Evolutionary conservation across 2,113 vertebrate genomes (phyloP).

Genomic region (Entomyzon cyanotis): DNA sequence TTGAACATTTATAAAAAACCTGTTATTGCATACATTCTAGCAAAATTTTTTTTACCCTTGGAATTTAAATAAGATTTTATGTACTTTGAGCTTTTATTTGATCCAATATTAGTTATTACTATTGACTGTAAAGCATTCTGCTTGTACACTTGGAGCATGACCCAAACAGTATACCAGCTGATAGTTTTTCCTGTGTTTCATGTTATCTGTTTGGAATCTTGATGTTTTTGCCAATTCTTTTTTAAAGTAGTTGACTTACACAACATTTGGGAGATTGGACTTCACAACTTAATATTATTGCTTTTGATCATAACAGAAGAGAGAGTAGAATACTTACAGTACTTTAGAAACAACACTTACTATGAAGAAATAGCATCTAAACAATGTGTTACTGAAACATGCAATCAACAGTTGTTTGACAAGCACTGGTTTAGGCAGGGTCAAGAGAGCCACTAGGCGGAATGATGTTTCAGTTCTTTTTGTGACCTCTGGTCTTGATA

Average conservation of each 20-base stretch:
- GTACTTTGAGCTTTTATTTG: background rate
- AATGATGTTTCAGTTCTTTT: background rate
- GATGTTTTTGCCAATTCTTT: background rate
- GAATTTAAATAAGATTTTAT: background rate
- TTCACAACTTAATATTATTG: background rate
- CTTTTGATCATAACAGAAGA: background rate
- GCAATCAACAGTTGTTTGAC: background rate
- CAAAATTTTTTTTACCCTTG: background rate
- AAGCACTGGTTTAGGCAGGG: background rate
- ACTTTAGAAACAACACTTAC: background rate
- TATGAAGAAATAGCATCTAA: background rate
- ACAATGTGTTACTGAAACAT: background rate
- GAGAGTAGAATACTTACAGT: background rate
- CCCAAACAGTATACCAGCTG: background rate
- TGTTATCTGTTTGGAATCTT: background rate
- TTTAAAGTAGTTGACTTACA: background rate
- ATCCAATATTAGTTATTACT: slow-evolving; percentile 2
- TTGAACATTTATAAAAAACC: background rate
- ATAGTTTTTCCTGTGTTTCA: background rate
- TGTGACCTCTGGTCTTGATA: background rate
- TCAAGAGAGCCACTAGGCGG: background rate
- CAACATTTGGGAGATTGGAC: background rate
- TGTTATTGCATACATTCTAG: background rate
- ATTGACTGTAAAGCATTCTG: slow-evolving; percentile 28
- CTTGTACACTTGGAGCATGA: background rate